Conservation (phyloP, 2,888 invertebrate genomes). For the Hyalella azteca region DNA sequence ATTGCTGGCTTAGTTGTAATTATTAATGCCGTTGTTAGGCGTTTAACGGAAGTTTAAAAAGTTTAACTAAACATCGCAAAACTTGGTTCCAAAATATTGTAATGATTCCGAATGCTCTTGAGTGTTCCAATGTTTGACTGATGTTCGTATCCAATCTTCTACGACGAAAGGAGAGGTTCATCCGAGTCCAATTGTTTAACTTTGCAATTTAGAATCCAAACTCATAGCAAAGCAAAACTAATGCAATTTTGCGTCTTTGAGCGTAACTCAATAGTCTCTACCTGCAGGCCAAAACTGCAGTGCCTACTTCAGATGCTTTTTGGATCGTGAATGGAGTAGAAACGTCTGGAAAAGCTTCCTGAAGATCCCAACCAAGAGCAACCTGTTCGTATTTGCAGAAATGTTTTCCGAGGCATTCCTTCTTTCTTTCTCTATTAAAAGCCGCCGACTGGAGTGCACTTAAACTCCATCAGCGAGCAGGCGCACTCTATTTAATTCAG, state of each 20-base stretch:
- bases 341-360: neutral
- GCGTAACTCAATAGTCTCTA: slow-evolving; percentile 18
- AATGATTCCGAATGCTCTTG: no score
- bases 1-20: no score
- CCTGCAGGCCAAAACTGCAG: slow-evolving; percentile 28
- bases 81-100: no score
- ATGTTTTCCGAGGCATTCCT: slow-evolving; percentile 31
- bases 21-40: no score
- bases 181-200: neutral
- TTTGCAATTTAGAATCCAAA: slow-evolving; percentile 17
- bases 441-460: neutral
- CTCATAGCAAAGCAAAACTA: neutral
- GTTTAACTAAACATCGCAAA: no score
- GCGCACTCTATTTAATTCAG: slow-evolving; percentile 29
- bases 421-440: slow-evolving; percentile 36
- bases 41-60: no score
- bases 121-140: no score
- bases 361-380: slow-evolving; percentile 4
- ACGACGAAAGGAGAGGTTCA: no score
- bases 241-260: slow-evolving; percentile 13
- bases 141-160: no score
- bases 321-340: slow-evolving; percentile 7
- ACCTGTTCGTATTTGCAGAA: slow-evolving; percentile 35
- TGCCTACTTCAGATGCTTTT: slow-evolving; percentile 10
- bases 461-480: slow-evolving; percentile 31